Evolutionary conservation across 1,140 invertebrate species (phyloP), one percentile per base, ranked within the genome.

Genomic region (Colletes latitarsis): DNA sequence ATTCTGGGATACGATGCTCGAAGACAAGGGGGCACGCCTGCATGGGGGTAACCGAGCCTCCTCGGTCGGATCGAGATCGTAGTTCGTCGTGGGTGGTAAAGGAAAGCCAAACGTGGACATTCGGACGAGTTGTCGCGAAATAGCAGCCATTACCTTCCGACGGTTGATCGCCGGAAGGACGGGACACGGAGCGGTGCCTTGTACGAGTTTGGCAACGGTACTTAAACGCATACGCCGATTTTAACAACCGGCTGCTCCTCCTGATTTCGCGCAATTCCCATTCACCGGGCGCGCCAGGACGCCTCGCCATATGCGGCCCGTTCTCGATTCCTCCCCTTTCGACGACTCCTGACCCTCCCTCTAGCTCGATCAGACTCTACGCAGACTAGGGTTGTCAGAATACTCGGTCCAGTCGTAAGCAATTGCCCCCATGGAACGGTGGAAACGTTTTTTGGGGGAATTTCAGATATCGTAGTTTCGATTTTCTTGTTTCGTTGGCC

Each of bases 241-340:
- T 81, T 83, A 82, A 79, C 73, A 82, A 86, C 79, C 83, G 74
- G 63, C 69, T 74, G 75, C 83, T 58, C 75, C 83, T 58, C 75
- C 82, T 86, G 85, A 88, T 90, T 91, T 89, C 77, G 64, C 80
- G 82, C 87, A 82, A 90, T 91, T 91, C 79, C 82, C 86, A 88
- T 90, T 91, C 86, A 87, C 81, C 68, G 77, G 62, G 84, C 85
- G 85, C 70, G 53, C 83, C 76, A 52, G 69, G 70, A 60, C 75
- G 68, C 81, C 86, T 70, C 81, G 43, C 68, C 73, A 77, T 82
- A 76, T 82, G 79, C 49, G 53, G 64, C 68, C 58, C 58, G 4
- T 74, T 41, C 52, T 69, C 67, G 55, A 19, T 41, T 46, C 66
- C 84, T 67, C 80, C 78, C 73, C 60, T 10, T 64, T 81, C 70